These are phyloP conservation scores for Thysanoteuthis rhombus DNA, from an alignment of 2,888 invertebrate species.

Conservation along the genomic window DNA sequence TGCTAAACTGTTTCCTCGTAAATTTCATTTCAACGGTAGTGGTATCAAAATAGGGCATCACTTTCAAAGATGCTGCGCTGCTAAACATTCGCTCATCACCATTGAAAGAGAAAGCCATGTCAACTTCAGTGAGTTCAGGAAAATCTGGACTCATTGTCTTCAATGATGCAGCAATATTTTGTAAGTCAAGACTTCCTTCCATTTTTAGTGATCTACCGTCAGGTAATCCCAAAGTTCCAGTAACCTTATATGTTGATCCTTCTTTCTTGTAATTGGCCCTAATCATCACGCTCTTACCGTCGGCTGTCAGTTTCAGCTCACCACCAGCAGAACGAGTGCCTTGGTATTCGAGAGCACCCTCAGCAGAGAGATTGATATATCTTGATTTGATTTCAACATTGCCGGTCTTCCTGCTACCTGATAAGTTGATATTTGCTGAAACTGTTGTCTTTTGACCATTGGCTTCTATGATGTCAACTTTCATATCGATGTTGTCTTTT, in stretches of 20 bases:
- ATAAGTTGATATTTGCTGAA: background rate
- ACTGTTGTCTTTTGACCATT: background rate
- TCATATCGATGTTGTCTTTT: background rate
- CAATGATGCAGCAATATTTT: background rate
- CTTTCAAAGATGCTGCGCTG: background rate
- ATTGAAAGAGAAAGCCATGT: background rate
- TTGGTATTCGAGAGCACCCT: background rate
- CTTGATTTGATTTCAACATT: background rate
- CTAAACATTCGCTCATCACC: no score
- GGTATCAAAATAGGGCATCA: slow-evolving; percentile 1
- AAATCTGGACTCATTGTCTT: background rate
- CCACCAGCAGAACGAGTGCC: background rate
- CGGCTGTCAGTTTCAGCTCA: background rate
- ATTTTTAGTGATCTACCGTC: background rate
- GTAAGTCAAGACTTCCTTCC: background rate
- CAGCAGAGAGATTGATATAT: background rate
- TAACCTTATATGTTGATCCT: background rate
- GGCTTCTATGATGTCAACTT: background rate
- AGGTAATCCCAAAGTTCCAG: background rate
- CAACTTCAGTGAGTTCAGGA: background rate
- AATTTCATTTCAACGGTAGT: background rate
- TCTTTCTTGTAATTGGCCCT: background rate
- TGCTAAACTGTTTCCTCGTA: background rate
- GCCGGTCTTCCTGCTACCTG: background rate
- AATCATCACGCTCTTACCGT: background rate